A percentile compares a stretch with the other conserved stretches of the same genome.
Evolutionary conservation across 2,888 invertebrate genomes (phyloP).

Genomic region (Bedellia somnulentella): DNA sequence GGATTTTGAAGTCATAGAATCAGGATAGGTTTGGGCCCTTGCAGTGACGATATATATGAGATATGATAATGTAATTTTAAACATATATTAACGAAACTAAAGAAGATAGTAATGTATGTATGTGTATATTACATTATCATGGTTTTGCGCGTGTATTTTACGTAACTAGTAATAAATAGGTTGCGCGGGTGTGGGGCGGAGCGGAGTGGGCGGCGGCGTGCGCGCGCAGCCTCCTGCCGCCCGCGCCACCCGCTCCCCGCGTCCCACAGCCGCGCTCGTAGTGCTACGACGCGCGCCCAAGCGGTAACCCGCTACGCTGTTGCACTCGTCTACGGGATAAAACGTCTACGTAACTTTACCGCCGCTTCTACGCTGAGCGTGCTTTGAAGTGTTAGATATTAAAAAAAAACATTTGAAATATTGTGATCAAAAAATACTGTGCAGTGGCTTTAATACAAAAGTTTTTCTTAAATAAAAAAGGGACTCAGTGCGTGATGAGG

Average conservation of each 20-base stretch:
- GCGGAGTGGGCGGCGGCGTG: conserved; percentile 46
- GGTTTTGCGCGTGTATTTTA: conserved; percentile 61
- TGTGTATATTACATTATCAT: no score
- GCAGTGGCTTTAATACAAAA: conserved; percentile 1
- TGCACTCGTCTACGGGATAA: no score
- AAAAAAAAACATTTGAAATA: background rate
- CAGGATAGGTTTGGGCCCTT: no score
- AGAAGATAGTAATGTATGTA: no score
- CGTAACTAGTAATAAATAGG: conserved; percentile 63
- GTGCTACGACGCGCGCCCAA: conserved; percentile 43
- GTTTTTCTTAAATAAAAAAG: no score
- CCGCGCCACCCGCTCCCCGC: conserved; percentile 12
- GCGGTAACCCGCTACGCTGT: conserved; percentile 42
- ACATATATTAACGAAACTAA: no score
- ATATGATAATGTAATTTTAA: no score
- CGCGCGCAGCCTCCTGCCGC: conserved; percentile 33
- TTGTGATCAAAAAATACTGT: conserved; percentile 1
- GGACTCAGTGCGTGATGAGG: conserved; percentile 53
- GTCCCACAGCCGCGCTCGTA: conserved; percentile 12
- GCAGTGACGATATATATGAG: no score
- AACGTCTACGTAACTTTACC: conserved; percentile 46
- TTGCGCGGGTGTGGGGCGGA: conserved; percentile 59
- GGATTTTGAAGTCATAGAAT: no score
- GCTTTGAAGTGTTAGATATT: conserved; percentile 24
- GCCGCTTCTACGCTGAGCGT: conserved; percentile 14